Conservation (phyloP, 2,888 invertebrate species). For the Caenorhabditis panamensis region DNA sequence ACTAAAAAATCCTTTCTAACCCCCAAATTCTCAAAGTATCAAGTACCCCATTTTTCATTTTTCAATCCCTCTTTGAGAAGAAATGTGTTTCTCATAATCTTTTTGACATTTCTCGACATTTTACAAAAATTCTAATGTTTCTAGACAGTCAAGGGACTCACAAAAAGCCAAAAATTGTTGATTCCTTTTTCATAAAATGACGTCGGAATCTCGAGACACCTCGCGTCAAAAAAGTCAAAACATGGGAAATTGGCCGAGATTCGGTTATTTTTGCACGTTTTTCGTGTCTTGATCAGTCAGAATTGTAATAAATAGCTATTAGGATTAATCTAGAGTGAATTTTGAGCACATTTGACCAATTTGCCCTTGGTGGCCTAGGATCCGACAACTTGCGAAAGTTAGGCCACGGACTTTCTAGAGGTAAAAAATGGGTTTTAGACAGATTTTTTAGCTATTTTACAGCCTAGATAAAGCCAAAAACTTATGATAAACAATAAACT, state of each 20-base stretch:
- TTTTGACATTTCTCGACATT: neutral
- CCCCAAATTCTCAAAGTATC: neutral
- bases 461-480: neutral
- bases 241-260: too few relatives aligned
- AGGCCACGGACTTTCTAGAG: conserved; percentile 11
- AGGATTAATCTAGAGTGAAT: neutral
- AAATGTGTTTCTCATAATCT: neutral
- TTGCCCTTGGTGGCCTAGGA: neutral
- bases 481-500: conserved; percentile 18
- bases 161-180: too few relatives aligned
- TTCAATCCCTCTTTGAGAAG: neutral
- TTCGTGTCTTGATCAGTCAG: neutral
- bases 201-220: too few relatives aligned
- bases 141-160: too few relatives aligned
- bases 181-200: too few relatives aligned
- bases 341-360: neutral
- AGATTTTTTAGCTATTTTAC: neutral
- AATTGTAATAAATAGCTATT: neutral
- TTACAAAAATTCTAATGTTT: neutral
- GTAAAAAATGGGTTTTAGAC: neutral
- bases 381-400: conserved; percentile 6
- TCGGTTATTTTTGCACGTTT: neutral
- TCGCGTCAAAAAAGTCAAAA: too few relatives aligned
- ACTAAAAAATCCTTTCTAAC: neutral
- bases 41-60: neutral